Base-by-base conservation (phyloP, 2,797 vertebrate species). In the Lateolabrax maculatus region DNA sequence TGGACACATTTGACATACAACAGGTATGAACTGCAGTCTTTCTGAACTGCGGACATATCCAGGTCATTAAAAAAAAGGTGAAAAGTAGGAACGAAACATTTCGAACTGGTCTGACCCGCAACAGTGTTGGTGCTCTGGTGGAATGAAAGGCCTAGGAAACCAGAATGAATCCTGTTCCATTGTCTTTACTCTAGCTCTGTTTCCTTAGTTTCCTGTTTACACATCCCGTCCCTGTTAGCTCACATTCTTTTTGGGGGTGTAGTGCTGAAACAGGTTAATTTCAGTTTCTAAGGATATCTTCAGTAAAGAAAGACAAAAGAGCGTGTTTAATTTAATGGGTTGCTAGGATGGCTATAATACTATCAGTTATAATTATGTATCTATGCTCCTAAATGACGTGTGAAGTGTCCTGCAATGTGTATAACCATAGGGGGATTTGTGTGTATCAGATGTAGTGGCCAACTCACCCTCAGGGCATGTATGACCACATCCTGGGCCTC, bases 401-500 rank as follows among this genome's bases (percentile, higher is more conserved):
- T 21, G 29, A 66, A 29, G 19, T 63, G 57, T 48, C 39, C 39
- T 67, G 46, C n/a, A 1, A 5, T 0, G 56, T 29, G 46, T 23
- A 19, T 55, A 41, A 56, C 23, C 41, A 52, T 1, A 0, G 15
- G 43, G 13, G 60, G 41, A 41, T 65, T 34, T 76, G 44, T 77
- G 57, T 68, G 18, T 61, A 34, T 29, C 46, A 21, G 60, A 44
- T 36, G 31, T 31, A 48, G 31, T 41, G 48, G 18, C 19, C 15
- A 66, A 90, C 96, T 90, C 95, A 99, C 98, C 96, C 97, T 97
- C 85, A 99, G 96, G 81, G 97, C 95, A 89, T 99, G 97, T 87
- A 99, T 99, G 88, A 99, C 98, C 64, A 98, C 96, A 89, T 99
- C 98, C 87, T 98, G 97, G 71, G 98, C 98, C 94, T 99, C 98